Evolutionary conservation across 2,797 vertebrate genomes (phyloP), one percentile per base, ranked within the genome.

Genomic region (Urocyon cinereoargenteus): DNA sequence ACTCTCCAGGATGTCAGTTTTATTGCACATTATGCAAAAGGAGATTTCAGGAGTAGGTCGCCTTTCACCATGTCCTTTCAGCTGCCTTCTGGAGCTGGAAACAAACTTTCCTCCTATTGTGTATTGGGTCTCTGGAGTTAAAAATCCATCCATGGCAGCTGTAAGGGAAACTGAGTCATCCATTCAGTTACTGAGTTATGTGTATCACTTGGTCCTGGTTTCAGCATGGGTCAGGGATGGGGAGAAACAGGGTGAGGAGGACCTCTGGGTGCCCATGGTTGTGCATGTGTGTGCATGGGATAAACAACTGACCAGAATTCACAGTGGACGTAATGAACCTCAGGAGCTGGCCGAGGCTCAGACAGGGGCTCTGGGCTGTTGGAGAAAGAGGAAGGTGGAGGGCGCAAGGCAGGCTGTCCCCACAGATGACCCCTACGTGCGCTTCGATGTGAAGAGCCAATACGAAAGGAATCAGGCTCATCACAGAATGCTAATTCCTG

Each of bases 351-450:
- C 49, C 0, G 2, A 19, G 45, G 21, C 18, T 16, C 0, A 6
- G 18, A 13, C 5, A 24, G 6, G 62, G n/a, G 11, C 40, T 28
- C 28, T 40, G 57, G 26, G 15, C 10, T 40, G 6, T 2, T 18
- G 8, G n/a, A 45, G 55, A 2, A 11, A 24, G 22, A 24, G 0
- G n/a, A 0, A 1, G 24, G 18, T 6, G 15, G 12, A 28, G 15
- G 1, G 1, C 0, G 0, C 0, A 0, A 5, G 12, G 3, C 7
- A 10, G 0, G 0, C 28, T 3, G 14, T 28, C 2, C 24, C 2
- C 2, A 4, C 14, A 59, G 26, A 51, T 1, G 26, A 3, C 36
- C 49, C 19, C 36, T 6, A 1, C 31, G 24, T 11, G 8, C 1
- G 1, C 21, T 18, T 3, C 4, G 14, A 12, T 24, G 11, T 49